These are phyloP conservation scores for Mimachlamys varia DNA, from an alignment of 2,888 invertebrate species.

Conservation along the genomic window DNA sequence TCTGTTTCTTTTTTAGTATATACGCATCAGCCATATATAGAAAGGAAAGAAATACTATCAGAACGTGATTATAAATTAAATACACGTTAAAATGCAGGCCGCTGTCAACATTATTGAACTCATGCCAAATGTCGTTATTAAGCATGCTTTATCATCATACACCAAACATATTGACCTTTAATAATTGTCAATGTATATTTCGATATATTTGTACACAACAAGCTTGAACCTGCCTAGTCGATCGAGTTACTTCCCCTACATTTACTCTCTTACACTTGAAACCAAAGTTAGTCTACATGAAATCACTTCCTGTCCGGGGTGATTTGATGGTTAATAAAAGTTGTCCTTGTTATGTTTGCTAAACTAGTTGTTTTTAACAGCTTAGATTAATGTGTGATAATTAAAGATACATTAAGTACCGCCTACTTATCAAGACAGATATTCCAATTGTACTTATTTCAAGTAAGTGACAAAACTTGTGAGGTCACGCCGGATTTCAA, in stretches of 20 bases:
- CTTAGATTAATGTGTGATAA: background rate
- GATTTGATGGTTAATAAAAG: background rate
- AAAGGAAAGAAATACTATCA: too few species aligned
- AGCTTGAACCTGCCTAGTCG: background rate
- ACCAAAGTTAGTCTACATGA: background rate
- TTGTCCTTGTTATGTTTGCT: background rate
- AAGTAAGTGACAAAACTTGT: background rate
- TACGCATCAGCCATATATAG: too few species aligned
- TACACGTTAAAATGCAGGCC: too few species aligned
- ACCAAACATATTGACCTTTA: too few species aligned
- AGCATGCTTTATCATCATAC: too few species aligned
- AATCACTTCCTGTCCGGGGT: background rate
- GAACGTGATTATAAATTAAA: too few species aligned
- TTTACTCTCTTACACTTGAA: background rate
- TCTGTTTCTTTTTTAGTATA: too few species aligned
- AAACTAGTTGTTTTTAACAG: background rate
- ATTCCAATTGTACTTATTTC: background rate
- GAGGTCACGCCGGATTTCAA: constrained; percentile 28
- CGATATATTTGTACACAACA: background rate
- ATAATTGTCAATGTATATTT: too few species aligned
- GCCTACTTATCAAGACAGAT: background rate
- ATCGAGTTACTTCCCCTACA: constrained; percentile 1
- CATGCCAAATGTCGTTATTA: too few species aligned
- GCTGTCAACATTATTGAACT: too few species aligned
- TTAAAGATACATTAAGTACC: background rate